These are phyloP conservation scores for Amblyopsis rosae DNA, from an alignment of 2,113 vertebrate species.

Conservation along the genomic window DNA sequence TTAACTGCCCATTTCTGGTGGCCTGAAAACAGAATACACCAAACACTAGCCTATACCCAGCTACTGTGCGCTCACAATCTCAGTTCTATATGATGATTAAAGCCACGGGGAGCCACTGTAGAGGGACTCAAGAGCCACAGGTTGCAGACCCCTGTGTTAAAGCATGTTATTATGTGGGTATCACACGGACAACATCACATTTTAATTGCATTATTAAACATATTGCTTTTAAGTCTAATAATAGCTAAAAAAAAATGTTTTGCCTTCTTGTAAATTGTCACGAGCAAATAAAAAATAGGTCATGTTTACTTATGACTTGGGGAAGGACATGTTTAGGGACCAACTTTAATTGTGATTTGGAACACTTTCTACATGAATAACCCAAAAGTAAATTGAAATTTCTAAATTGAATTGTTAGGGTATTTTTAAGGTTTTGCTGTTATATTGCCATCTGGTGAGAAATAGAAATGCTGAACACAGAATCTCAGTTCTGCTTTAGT, in stretches of 20 bases:
- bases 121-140: too few relatives aligned
- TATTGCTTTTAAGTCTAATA: constrained; percentile 22
- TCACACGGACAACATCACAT: constrained; percentile 12
- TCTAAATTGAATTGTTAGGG: background rate
- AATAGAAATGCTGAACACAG: constrained; percentile 48
- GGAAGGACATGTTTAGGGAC: background rate
- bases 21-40: too few relatives aligned
- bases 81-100: too few relatives aligned
- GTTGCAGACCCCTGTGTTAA: too few relatives aligned
- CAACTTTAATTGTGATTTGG: background rate
- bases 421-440: constrained; percentile 2
- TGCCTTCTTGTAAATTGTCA: constrained; percentile 26
- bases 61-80: too few relatives aligned
- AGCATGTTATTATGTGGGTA: constrained; percentile 14
- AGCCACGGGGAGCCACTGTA: too few relatives aligned
- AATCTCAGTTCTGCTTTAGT: constrained; percentile 61
- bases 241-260: constrained; percentile 24
- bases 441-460: constrained; percentile 8
- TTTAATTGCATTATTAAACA: constrained; percentile 33
- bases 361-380: constrained; percentile 1
- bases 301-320: constrained; percentile 18
- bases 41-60: too few relatives aligned
- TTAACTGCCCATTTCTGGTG: too few relatives aligned
- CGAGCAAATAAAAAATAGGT: constrained; percentile 15
- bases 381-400: background rate